These are phyloP conservation scores for Stegophylla sp. DNA, from an alignment of 2,888 invertebrate genomes.

Conservation along the genomic window DNA sequence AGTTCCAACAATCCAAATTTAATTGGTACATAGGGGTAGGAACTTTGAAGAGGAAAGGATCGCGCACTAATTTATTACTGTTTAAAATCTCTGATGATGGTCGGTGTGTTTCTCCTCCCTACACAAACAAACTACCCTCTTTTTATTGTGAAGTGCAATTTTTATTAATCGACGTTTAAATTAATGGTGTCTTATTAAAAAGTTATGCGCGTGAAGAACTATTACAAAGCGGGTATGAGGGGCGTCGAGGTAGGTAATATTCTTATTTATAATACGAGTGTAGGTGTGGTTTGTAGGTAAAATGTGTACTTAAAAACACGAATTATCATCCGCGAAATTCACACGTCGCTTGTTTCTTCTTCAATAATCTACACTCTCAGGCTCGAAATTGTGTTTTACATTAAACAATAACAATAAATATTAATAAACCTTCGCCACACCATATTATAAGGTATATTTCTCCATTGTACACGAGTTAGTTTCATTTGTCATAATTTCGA, in stretches of 20 bases:
- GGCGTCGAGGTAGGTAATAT: too few species aligned
- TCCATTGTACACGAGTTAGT: too few species aligned
- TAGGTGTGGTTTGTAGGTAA: not conserved
- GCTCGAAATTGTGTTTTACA: too few species aligned
- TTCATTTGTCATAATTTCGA: too few species aligned
- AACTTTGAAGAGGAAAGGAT: not conserved
- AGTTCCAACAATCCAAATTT: not conserved
- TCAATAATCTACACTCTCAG: too few species aligned
- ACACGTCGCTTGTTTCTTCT: too few species aligned
- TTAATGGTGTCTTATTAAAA: not conserved
- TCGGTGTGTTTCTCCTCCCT: not conserved
- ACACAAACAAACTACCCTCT: slow-evolving; percentile 4
- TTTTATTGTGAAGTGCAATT: not conserved
- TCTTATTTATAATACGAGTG: not conserved
- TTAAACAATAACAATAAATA: too few species aligned
- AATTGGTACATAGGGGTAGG: not conserved
- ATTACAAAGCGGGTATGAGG: not conserved
- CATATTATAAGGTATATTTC: too few species aligned
- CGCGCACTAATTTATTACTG: slow-evolving; percentile 13
- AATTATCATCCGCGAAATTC: too few species aligned
- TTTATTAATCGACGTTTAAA: slow-evolving; percentile 22
- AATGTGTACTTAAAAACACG: too few species aligned
- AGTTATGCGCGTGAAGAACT: not conserved
- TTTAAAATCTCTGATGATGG: slow-evolving; percentile 12
- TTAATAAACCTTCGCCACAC: too few species aligned